Evolutionary conservation across 1,140 invertebrate species (phyloP).

Genomic region (Drosophila albomicans): DNA sequence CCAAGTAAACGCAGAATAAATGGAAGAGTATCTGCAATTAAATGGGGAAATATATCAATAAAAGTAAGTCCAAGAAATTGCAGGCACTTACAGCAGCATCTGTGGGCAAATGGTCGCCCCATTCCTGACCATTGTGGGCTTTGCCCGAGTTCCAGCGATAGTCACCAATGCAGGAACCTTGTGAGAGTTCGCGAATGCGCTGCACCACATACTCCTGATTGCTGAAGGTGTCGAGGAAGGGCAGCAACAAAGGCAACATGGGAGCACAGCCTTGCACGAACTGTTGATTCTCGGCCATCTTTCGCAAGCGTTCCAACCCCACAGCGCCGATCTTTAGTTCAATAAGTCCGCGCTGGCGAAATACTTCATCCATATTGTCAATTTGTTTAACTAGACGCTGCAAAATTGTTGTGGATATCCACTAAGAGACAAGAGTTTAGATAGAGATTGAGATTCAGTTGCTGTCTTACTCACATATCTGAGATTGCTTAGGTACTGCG

Average conservation of each 20-base stretch:
- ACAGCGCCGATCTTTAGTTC: constrained; percentile 90
- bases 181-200: constrained; percentile 90
- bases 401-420: constrained; percentile 92
- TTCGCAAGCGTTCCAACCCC: constrained; percentile 89
- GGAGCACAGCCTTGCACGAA: constrained; percentile 89
- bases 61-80: background rate
- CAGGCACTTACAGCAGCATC: constrained; percentile 89
- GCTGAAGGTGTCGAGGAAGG: constrained; percentile 91
- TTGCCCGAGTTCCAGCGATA: constrained; percentile 93
- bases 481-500: constrained; percentile 78
- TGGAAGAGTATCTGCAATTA: constrained; percentile 91
- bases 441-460: accelerated
- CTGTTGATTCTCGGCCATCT: constrained; percentile 87
- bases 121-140: constrained; percentile 89
- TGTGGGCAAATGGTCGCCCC: constrained; percentile 92
- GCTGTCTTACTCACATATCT: constrained; percentile 62
- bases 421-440: constrained; percentile 85
- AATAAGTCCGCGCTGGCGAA: constrained; percentile 89
- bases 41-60: background rate
- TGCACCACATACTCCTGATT: constrained; percentile 94
- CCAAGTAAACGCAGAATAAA: constrained; percentile 92
- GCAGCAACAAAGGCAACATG: constrained; percentile 89
- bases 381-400: constrained; percentile 90
- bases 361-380: constrained; percentile 88
- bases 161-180: constrained; percentile 92